These are phyloP conservation scores for Coleophora flavipennella DNA, from an alignment of 2,888 invertebrate genomes.

Conservation along the genomic window DNA sequence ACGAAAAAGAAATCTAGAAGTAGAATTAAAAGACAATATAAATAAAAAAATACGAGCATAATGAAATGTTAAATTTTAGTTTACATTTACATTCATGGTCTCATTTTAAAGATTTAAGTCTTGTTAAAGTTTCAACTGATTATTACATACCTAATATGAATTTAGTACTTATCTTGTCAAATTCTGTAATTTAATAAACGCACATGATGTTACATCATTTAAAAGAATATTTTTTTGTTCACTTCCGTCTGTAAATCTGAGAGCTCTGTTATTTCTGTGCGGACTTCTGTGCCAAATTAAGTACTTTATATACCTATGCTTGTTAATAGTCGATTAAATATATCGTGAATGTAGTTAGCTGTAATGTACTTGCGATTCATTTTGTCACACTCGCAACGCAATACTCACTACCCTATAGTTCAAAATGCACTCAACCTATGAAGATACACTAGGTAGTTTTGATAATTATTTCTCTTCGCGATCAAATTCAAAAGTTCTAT, in stretches of 20 bases:
- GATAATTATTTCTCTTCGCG: conserved; percentile 70
- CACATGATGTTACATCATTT: too few relatives aligned
- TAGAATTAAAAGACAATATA: conserved; percentile 24
- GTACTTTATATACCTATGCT: conserved; percentile 40
- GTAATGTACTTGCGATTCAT: conserved; percentile 58
- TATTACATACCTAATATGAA: too few relatives aligned
- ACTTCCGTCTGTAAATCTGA: conserved; percentile 6
- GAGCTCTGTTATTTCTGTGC: conserved; percentile 16
- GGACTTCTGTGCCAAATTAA: conserved; percentile 62
- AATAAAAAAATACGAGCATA: conserved; percentile 19
- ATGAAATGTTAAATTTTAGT: conserved; percentile 4
- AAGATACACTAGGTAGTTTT: conserved; percentile 67
- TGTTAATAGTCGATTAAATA: conserved; percentile 45
- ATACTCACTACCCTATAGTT: conserved; percentile 61
- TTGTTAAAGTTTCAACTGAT: too few relatives aligned
- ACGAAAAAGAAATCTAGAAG: too few relatives aligned
- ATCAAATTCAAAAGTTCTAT: conserved; percentile 70
- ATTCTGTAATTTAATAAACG: too few relatives aligned
- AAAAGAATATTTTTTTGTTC: too few relatives aligned
- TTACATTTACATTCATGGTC: too few relatives aligned
- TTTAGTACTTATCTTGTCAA: too few relatives aligned
- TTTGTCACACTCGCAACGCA: conserved; percentile 55
- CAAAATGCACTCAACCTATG: conserved; percentile 61
- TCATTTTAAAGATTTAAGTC: too few relatives aligned
- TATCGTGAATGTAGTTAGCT: conserved; percentile 63